Conservation (phyloP, 2,113 vertebrate species). For the Ahaetulla prasina region DNA sequence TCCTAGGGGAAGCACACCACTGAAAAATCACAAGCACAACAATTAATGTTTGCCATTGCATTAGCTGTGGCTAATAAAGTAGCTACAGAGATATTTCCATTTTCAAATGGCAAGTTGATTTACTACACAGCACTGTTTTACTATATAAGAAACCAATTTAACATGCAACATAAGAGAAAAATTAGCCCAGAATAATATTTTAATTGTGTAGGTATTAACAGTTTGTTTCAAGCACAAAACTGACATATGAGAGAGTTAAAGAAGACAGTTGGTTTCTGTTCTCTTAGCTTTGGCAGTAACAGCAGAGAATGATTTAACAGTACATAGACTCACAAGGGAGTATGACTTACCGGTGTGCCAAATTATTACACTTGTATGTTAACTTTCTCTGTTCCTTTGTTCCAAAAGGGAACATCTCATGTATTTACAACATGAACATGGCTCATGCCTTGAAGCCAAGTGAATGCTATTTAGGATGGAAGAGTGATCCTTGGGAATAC, state of each 20-base stretch:
- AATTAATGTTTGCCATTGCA: neutral
- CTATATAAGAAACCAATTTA: neutral
- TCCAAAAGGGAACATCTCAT: neutral
- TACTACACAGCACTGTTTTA: neutral
- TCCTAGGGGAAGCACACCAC: neutral
- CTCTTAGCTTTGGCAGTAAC: neutral
- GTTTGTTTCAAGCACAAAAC: neutral
- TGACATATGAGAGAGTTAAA: neutral
- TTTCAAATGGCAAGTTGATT: neutral
- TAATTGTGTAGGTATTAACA: neutral
- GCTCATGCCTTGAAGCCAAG: neutral
- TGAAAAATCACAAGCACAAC: neutral
- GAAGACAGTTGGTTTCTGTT: neutral
- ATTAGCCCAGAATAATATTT: neutral
- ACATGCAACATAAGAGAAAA: neutral
- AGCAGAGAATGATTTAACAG: neutral
- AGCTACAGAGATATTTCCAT: neutral
- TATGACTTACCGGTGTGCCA: neutral
- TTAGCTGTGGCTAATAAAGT: neutral
- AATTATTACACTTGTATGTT: neutral
- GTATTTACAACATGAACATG: neutral
- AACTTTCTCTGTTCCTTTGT: neutral
- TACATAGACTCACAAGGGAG: neutral
- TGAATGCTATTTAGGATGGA: neutral
- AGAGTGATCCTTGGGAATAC: neutral